A percentile compares a stretch with the other conserved stretches of the same genome.
phyloP scores from a whole-genome alignment of 2,888 invertebrate genomes.

The Empis livida region DNA sequence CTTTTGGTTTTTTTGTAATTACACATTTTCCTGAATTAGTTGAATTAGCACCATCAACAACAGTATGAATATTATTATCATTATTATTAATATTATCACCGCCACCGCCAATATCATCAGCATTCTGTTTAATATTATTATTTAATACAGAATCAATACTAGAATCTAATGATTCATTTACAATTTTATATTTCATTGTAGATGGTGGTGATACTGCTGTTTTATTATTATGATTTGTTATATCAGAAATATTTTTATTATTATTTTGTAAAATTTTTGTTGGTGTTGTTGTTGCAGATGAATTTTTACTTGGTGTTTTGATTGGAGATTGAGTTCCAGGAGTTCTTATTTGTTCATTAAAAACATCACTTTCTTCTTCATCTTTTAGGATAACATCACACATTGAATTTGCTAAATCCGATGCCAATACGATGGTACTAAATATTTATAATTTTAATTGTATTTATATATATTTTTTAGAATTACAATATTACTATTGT shows the following conservation, averaged over 20 bases:
- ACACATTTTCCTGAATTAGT: not conserved
- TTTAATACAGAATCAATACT: not conserved
- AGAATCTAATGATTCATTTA: too few relatives aligned
- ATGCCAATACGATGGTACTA: constrained; percentile 16
- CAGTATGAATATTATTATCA: not conserved
- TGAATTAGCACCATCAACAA: not conserved
- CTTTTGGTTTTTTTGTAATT: constrained; percentile 6
- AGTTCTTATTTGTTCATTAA: too few relatives aligned
- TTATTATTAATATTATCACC: not conserved
- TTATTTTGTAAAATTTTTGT: constrained; percentile 6
- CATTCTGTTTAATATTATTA: too few relatives aligned
- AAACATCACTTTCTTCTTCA: constrained; percentile 9
- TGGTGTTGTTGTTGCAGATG: not conserved
- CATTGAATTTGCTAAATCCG: constrained; percentile 17
- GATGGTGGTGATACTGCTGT: not conserved
- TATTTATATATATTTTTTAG: too few relatives aligned
- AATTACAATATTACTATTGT: too few relatives aligned
- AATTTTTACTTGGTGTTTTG: constrained; percentile 2
- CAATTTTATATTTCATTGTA: too few relatives aligned
- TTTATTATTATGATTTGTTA: too few relatives aligned
- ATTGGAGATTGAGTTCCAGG: constrained; percentile 1
- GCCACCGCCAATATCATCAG: not conserved
- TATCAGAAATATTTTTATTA: constrained; percentile 4
- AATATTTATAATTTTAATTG: not conserved
- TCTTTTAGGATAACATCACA: constrained; percentile 14